Conservation (phyloP, 2,888 invertebrate genomes). For the Hoplodrina ambigua region DNA sequence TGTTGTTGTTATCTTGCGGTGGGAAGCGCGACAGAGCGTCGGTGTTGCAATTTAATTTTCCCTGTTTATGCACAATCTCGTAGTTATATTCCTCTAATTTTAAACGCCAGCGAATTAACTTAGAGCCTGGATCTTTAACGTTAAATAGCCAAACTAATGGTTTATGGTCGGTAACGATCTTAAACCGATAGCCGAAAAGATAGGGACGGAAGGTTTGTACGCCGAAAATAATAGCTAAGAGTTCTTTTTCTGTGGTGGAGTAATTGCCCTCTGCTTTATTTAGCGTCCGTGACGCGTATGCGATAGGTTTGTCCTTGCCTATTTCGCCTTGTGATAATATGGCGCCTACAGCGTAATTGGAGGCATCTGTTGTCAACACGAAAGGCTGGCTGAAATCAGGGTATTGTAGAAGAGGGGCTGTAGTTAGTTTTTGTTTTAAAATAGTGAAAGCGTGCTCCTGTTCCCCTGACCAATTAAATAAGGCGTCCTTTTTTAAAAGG, state of each 20-base stretch:
- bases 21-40: constrained; percentile 5
- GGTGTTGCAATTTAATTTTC: constrained; percentile 5
- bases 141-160: constrained; percentile 4
- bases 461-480: not conserved
- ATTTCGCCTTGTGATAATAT: not conserved
- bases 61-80: not conserved
- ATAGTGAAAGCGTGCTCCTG: too few relatives aligned
- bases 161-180: constrained; percentile 3
- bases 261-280: constrained; percentile 11
- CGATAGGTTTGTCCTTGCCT: too few relatives aligned
- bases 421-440: too few relatives aligned
- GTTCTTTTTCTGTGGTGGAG: constrained; percentile 3
- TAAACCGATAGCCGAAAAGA: not conserved
- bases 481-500: constrained; percentile 5
- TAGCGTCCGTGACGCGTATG: not conserved
- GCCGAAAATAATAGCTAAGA: not conserved
- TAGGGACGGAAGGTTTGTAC: not conserved
- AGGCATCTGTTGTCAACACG: not conserved
- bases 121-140: not conserved
- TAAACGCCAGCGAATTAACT: not conserved
- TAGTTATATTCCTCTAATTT: constrained; percentile 3
- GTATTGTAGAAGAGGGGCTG: constrained; percentile 1
- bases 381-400: too few relatives aligned
- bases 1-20: not conserved
- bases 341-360: constrained; percentile 1